Evolutionary conservation across 2,888 invertebrate genomes (phyloP), one percentile per base, ranked within the genome.

Genomic region (Dichetophora obliterata): DNA sequence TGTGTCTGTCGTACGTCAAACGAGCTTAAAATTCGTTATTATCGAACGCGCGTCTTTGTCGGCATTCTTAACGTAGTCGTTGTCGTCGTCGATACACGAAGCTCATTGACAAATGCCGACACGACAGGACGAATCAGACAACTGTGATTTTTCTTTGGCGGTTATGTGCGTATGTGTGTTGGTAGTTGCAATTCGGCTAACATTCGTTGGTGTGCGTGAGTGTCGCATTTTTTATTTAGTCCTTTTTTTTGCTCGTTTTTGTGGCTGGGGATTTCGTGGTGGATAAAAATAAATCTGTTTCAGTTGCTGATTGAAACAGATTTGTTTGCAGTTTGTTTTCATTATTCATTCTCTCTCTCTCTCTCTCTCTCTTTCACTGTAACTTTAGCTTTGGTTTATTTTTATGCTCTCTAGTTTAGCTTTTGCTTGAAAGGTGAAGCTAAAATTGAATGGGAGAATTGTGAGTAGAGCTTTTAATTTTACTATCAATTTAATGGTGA

Each of bases 91-190:
- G 63, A 3, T 16, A 5, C 63, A 82, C 75, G 66, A 74, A 52
- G 52, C 34, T 43, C 48, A 22, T 74, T 24, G 50, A 74, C 37
- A 54, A 74, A 66, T 66, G 54, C 54, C 66, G 65, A 82, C 82
- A 82, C 82, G 83, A 82, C 83, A 85, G 85, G 86, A 84, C 86
- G 86, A 87, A 87, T 87, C 86, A 87, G 85, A 87, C 85, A 84
- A 85, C 87, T 87, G 87, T 86, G 87, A 87, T 87, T 87, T 86
- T 85, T 54, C 74, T 82, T 80, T 79, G 19, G 69, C 37, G 34
- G 71, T 73, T 43, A 50, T 69, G 73, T 31, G 69, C 74, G 76
- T 75, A 37, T 8, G 22, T 74, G 43, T 61, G 59, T 59, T 16
- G 37, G 66, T 74, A 52, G 74, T 59, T 68, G 37, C 57, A 59